Percentiles rank a stretch among this genome's conserved stretches.
These are phyloP conservation scores for Blastobasis adustella DNA, from an alignment of 2,888 invertebrate species.

Conservation along the genomic window DNA sequence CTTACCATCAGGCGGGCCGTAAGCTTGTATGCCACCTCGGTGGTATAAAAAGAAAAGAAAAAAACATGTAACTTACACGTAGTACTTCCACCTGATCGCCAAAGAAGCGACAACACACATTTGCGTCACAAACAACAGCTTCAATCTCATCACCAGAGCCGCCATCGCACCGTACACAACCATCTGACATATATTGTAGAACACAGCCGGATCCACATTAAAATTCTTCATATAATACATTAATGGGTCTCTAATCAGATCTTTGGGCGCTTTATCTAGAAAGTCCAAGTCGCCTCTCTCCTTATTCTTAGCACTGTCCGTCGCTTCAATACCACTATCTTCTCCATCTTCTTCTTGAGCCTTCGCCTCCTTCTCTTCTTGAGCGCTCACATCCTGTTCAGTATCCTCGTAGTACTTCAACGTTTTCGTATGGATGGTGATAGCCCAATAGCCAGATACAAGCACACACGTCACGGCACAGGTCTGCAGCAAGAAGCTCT, in stretches of 20 bases:
- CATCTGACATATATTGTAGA: constrained; percentile 83
- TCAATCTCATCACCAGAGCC: constrained; percentile 83
- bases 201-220: constrained; percentile 69
- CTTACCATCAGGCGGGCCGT: too few species aligned
- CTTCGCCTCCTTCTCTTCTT: constrained; percentile 11
- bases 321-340: constrained; percentile 27
- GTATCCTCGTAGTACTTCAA: constrained; percentile 4
- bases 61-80: constrained; percentile 41
- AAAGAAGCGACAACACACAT: constrained; percentile 83
- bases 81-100: constrained; percentile 76
- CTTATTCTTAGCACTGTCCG: constrained; percentile 36
- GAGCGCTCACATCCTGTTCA: not conserved
- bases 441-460: constrained; percentile 50
- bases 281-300: constrained; percentile 28
- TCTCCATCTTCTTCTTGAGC: constrained; percentile 15
- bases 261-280: constrained; percentile 29
- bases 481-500: constrained; percentile 76
- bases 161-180: constrained; percentile 83
- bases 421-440: constrained; percentile 4
- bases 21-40: too few species aligned
- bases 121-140: constrained; percentile 85
- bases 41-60: not conserved
- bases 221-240: constrained; percentile 42
- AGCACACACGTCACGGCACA: constrained; percentile 57
- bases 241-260: constrained; percentile 16